Evolutionary conservation across 2,888 invertebrate genomes (phyloP), one percentile per base, ranked within the genome.

Genomic region (Chalcis sispes): DNA sequence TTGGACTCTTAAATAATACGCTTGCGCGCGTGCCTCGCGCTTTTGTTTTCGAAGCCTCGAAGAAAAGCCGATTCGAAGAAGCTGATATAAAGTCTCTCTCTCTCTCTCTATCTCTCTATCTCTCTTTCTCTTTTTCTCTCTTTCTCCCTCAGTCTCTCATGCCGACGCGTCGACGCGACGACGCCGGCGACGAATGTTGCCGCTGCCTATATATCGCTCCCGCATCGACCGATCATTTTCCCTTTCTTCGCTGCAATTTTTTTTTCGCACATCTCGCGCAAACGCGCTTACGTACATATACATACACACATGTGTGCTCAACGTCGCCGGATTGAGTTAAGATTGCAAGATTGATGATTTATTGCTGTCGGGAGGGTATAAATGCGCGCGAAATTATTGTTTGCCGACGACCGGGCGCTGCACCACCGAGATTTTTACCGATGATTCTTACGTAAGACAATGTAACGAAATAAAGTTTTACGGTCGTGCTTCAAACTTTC

Each of bases 1-100:
- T 20, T 40, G 65, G 52, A 69, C 72, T 70, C 69, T 69, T 69
- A 69, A 77, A 77, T 77, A 77, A 77, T 77, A 64, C 62, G 59
- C 66, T 56, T 10, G 65, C n/a, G 52, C 15, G 56, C 8, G 62
- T 46, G 18, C 40, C 46, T 23, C 18, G 7, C 40, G 56, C 75
- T 75, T 75, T 75, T 75, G 75, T 76, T 67, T 75, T 66, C 61
- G 48, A 27, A 8, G 18, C 23, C 36, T 36, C 15, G 73, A 46
- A 67, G 73, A 61, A 67, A 58, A 64, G 36, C 15, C 65, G 75
- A 75, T 75, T 65, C 75, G 61, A 29, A 61, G 50, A 54, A 59
- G 61, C 25, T 66, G 71, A 71, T 75, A 59, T 48, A 73, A 36
- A 36, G 54, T 20, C 32, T 56, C 64, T 15, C n/a, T n/a, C n/a